Evolutionary conservation across 2,888 invertebrate species (phyloP), one percentile per base, ranked within the genome.

Genomic region (Lymantria dispar): DNA sequence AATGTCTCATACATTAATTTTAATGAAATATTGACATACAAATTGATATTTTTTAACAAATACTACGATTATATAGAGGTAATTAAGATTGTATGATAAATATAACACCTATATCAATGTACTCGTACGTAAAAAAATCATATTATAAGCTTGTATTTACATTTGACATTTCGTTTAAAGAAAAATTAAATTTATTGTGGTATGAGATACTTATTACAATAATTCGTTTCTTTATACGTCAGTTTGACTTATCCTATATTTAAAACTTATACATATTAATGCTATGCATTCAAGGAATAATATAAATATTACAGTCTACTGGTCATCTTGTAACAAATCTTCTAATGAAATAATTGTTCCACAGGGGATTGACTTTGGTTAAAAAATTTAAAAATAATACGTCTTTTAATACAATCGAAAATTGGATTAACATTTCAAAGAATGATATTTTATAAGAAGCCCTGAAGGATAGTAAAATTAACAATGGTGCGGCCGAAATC

Each of bases 181-280:
- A 15, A 40, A 14, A 40, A 15, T 22, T 13, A 11, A n/a, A n/a
- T 7, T 42, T 3, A 42, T 56, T 51, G 40, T 43, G 37, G 37
- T 45, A 45, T 48, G 45, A 50, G 41, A 58, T 54, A 49, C 74
- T 73, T 76, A 76, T 68, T 75, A 75, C 73, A 74, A 66, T 84
- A 86, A 85, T 86, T 87, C 85, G 86, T 86, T 86, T 83, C 70
- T 76, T 78, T 72, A 76, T 78, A 75, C 67, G 64, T 73, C 65
- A 68, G 48, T 71, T 70, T 65, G 56, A 67, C 72, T 72, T 73
- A 72, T 36, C 47, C 31, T 52, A 61, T 58, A 49, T 52, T 50
- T 53, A 60, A 62, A 64, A 64, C 47, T 58, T 65, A 60, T 54
- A 52, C 56, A 56, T 60, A 58, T 60, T 65, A 66, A 59, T 65